A percentile compares a stretch with the other conserved stretches of the same genome.
phyloP scores from a whole-genome alignment of 2,113 vertebrate species.

The Daubentonia madagascariensis region DNA sequence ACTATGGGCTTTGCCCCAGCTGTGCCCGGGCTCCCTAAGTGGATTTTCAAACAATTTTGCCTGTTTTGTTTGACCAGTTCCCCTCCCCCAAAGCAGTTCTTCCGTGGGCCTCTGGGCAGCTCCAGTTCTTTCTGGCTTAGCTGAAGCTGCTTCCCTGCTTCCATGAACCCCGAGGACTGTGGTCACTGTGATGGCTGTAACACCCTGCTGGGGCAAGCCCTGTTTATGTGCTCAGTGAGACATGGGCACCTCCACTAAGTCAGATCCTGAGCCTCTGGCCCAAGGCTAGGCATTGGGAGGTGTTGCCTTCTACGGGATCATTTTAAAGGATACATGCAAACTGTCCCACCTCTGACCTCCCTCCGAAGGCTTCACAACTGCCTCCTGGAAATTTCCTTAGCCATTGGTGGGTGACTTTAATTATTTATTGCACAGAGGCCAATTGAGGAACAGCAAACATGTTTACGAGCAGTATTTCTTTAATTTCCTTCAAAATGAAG shows the following conservation, averaged over 20 bases:
- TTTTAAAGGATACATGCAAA: background rate
- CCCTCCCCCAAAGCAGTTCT: background rate
- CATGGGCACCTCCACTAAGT: accelerated
- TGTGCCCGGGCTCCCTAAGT: background rate
- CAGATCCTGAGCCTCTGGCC: background rate
- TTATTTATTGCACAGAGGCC: background rate
- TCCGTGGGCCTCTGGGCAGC: background rate
- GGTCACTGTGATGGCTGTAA: background rate
- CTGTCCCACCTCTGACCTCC: too few relatives aligned
- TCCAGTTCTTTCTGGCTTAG: background rate
- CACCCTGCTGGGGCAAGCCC: background rate
- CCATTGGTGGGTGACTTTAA: accelerated
- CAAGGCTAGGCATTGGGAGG: background rate
- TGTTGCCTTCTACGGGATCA: background rate
- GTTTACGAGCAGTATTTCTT: background rate
- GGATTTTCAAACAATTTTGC: background rate
- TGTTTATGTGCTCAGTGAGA: background rate
- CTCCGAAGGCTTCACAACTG: background rate
- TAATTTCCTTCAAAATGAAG: background rate
- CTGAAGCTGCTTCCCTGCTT: background rate
- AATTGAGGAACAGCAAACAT: background rate
- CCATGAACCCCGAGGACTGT: accelerated
- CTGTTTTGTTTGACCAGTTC: background rate
- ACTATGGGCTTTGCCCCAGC: too few relatives aligned
- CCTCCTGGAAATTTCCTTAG: too few relatives aligned